A percentile compares a stretch with the other conserved stretches of the same genome.
These are phyloP conservation scores for Phrynosoma blainvillii DNA, from an alignment of 2,113 vertebrate genomes.

Conservation along the genomic window DNA sequence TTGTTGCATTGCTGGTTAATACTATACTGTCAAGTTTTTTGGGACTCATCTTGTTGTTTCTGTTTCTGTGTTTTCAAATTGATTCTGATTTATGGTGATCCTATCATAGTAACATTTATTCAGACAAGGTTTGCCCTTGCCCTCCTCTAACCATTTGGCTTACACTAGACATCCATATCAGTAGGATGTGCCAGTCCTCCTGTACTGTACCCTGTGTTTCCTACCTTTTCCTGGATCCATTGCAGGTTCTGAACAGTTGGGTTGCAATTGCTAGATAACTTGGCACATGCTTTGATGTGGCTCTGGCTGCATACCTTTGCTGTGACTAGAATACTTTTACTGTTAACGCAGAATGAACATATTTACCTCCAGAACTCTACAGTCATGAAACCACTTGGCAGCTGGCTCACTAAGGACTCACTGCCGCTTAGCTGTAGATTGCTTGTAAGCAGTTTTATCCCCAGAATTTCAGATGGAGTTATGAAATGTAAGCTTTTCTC, in stretches of 20 bases:
- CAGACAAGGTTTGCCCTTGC: no score
- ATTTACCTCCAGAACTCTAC: neutral
- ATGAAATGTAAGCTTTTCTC: neutral
- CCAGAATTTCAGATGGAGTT: constrained; percentile 14
- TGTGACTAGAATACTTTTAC: constrained; percentile 13
- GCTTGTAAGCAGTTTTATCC: neutral
- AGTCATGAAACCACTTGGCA: constrained; percentile 16
- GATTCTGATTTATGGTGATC: no score
- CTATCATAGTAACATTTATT: no score
- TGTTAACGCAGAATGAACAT: constrained; percentile 5
- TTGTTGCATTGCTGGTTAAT: neutral
- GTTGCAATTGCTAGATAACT: neutral
- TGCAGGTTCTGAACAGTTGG: neutral
- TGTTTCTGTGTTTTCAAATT: no score
- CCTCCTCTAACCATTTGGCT: no score
- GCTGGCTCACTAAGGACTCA: neutral
- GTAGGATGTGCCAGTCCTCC: neutral
- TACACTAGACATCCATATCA: neutral
- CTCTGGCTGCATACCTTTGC: neutral
- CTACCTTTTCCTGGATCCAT: neutral
- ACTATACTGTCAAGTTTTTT: neutral
- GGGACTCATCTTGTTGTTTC: no score
- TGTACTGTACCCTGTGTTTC: neutral
- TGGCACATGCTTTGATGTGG: neutral
- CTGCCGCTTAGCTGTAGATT: constrained; percentile 15